Percentiles rank a stretch among this genome's conserved stretches.
These are phyloP conservation scores for Pycnomerus fuliginosus DNA, from an alignment of 2,888 invertebrate species.

Conservation along the genomic window DNA sequence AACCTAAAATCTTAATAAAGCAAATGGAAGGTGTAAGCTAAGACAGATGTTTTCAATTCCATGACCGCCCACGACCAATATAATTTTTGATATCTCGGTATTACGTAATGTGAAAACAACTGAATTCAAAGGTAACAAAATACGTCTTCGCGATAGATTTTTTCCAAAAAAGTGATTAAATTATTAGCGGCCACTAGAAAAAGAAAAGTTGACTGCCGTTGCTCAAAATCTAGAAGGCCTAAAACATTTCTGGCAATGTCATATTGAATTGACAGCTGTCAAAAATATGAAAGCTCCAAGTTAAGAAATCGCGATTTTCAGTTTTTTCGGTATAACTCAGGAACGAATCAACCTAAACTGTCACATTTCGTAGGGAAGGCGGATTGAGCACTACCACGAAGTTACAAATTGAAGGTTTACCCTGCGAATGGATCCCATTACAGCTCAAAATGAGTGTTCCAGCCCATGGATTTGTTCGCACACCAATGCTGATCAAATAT, in stretches of 20 bases:
- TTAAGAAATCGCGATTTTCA: slow-evolving; percentile 1
- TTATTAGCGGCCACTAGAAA: not conserved
- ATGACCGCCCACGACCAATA: too few species aligned
- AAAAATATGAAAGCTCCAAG: not conserved
- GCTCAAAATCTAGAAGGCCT: too few species aligned
- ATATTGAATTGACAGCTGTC: not conserved
- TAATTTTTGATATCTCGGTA: too few species aligned
- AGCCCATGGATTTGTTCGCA: slow-evolving; percentile 73
- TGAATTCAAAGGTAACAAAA: too few species aligned
- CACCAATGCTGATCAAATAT: slow-evolving; percentile 70
- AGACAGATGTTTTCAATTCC: too few species aligned
- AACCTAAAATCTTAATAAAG: too few species aligned
- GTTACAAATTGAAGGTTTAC: slow-evolving; percentile 48
- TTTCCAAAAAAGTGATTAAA: too few species aligned
- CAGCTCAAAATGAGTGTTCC: slow-evolving; percentile 64
- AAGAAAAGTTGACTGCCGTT: too few species aligned
- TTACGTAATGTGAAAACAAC: too few species aligned
- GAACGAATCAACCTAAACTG: slow-evolving; percentile 2
- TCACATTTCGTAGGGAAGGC: slow-evolving; percentile 35
- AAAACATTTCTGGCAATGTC: too few species aligned
- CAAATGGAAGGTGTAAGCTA: too few species aligned
- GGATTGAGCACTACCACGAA: slow-evolving; percentile 40
- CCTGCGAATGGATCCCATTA: slow-evolving; percentile 63
- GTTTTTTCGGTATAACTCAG: not conserved
- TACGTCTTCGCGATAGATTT: too few species aligned